Base-by-base conservation (phyloP, 2,888 invertebrate genomes). In the Acrocyrtus sp. region DNA sequence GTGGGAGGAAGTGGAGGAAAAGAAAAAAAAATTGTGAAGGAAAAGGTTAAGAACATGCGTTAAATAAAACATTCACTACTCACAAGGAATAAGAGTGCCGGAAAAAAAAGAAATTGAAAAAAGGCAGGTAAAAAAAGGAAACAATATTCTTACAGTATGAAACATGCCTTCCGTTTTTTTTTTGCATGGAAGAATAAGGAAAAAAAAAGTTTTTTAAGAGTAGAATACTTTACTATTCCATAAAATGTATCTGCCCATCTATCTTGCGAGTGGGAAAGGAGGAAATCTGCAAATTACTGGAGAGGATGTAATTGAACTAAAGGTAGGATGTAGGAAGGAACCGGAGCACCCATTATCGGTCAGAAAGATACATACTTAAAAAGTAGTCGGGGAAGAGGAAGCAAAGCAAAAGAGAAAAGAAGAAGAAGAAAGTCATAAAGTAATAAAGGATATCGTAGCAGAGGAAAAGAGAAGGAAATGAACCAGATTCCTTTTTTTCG, bases 401-500 rank as follows among this genome's bases (percentile, higher is more conserved):
- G 45, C n/a, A 45, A 17, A 10, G 17, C 4, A 45, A 6, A n/a
- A 19, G 48, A 48, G 21, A 51, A 24, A 51, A 26, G 17, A 26
- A n/a, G 12, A 51, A 51, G 5, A 26, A 24, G 48, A 22, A 26
- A 51, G 34, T 34, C 34, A 34, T 34, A 34, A 34, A 34, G 34
- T 34, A 34, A 34, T 34, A 34, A 34, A 34, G 34, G 34, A 34
- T 5, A 12, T 34, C 34, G 34, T n/a, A n/a, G 41, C 57, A 58
- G 50, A 19, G 56, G 51, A 60, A 47, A 65, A 65, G 50, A 54
- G 50, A 47, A 53, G 34, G 58, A 68, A 68, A 45, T 39, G 67
- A 68, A 47, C 50, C 67, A 51, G 67, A 60, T 60, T 68, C 68
- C 43, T 53, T 60, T 56, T 50, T 57, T 8, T 24, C 41, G 47